phyloP scores from a whole-genome alignment of 1,140 invertebrate species.

The Aradophagus sp. region DNA sequence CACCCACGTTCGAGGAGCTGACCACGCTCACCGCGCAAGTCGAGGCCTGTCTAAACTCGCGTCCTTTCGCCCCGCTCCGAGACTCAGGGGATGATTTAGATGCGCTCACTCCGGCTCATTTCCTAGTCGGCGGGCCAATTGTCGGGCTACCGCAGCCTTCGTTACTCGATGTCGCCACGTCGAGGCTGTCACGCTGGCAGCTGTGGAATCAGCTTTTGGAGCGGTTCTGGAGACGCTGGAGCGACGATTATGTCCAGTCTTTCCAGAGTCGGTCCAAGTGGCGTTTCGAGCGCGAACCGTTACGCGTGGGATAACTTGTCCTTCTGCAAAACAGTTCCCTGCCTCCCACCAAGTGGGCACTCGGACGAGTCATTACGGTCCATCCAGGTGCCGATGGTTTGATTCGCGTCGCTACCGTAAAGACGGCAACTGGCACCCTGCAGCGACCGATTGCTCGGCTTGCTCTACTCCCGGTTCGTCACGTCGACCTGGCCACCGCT shows the following conservation, averaged over 20 bases:
- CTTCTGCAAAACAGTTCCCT: slow-evolving; percentile 9
- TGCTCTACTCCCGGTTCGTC: neutral
- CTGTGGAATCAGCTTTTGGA: slow-evolving; percentile 22
- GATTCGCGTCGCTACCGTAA: neutral
- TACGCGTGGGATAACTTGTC: slow-evolving; percentile 39
- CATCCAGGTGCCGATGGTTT: slow-evolving; percentile 29
- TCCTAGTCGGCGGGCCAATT: slow-evolving; percentile 48
- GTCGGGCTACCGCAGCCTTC: slow-evolving; percentile 16
- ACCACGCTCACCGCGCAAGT: slow-evolving; percentile 47
- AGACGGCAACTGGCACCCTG: neutral
- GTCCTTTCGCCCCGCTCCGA: slow-evolving; percentile 10
- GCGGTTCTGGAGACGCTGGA: slow-evolving; percentile 40
- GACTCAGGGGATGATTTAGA: slow-evolving; percentile 35
- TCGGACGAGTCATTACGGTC: slow-evolving; percentile 1
- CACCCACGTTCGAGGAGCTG: slow-evolving; percentile 56
- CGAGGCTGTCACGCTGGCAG: slow-evolving; percentile 44
- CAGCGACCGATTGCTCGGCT: neutral
- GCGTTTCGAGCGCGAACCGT: neutral
- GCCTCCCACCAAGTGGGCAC: slow-evolving; percentile 35
- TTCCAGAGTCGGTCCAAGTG: slow-evolving; percentile 41
- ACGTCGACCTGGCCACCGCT: neutral
- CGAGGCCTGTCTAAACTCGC: slow-evolving; percentile 58
- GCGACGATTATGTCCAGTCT: slow-evolving; percentile 31
- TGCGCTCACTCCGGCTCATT: slow-evolving; percentile 57
- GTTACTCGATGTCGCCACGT: neutral